Base-by-base conservation (phyloP, 2,888 invertebrate species). In the Apotomis capreana region DNA sequence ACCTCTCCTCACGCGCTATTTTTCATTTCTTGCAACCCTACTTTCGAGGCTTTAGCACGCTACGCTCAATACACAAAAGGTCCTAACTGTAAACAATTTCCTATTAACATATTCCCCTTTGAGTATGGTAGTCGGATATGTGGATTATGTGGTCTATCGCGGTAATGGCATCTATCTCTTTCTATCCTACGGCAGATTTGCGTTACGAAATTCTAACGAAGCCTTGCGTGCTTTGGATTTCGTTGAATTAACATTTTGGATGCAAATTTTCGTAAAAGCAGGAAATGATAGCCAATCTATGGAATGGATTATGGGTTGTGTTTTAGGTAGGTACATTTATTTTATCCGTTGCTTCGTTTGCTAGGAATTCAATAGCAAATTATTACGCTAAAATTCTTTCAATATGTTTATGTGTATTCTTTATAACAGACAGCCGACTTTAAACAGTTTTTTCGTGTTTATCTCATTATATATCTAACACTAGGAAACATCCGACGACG, bases 1-100 rank as follows among this genome's bases (percentile, higher is more conserved):
- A n/a, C 46, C 44, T 15, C 13, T 15, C 12, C 52, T 36, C 72
- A 72, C 72, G 72, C 68, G 72, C 68, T 49, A 72, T 58, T 13
- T 37, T 72, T 68, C 58, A 68, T 59, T 65, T 26, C 62, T 58
- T 37, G 37, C 52, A 63, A 63, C 57, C 58, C 40, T 40, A 40
- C 37, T 26, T 58, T 52, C n/a, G 36, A 52, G 15, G 8, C 2
- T 62, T 69, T 51, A 65, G 58, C 40, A 55, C 49, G 46, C 49
- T 26, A 62, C n/a, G 6, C 12, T 15, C 46, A 13, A 44, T 57
- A 10, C 10, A 57, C n/a, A 57, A 57, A 57, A 37, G 36, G 58
- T n/a, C 58, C 6, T 37, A 58, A 58, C 5, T 37, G 2, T 10
- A 10, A 5, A 37, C 6, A 6, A 26, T 58, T 37, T 58, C 2